Conservation (phyloP, 2,888 invertebrate species). For the Ophonus ardosiacus region DNA sequence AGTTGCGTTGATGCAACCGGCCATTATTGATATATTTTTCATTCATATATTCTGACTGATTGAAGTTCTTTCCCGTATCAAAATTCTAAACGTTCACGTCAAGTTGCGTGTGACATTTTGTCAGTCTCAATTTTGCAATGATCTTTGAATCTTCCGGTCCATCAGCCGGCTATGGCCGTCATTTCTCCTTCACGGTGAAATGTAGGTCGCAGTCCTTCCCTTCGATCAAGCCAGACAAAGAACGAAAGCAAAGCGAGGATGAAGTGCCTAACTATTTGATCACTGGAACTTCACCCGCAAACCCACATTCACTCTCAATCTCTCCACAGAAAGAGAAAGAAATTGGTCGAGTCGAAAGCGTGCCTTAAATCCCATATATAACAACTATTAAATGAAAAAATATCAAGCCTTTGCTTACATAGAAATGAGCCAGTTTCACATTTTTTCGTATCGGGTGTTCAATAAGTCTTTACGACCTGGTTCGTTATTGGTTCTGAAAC, state of each 20-base stretch:
- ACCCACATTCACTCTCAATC: background rate
- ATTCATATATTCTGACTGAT: background rate
- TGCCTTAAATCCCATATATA: too few relatives aligned
- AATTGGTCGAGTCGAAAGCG: background rate
- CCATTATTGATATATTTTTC: too few relatives aligned
- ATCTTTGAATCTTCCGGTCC: background rate
- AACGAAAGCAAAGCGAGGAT: conserved; percentile 4
- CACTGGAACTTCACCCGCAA: background rate
- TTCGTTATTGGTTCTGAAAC: too few relatives aligned
- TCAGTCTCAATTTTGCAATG: background rate
- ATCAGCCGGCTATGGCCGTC: background rate
- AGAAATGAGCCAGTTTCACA: too few relatives aligned
- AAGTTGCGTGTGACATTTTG: background rate
- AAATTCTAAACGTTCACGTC: background rate
- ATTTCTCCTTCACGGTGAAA: background rate
- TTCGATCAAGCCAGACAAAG: conserved; percentile 21
- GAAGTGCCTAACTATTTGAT: conserved; percentile 23
- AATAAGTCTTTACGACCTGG: too few relatives aligned
- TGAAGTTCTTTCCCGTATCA: background rate
- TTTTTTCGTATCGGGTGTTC: too few relatives aligned
- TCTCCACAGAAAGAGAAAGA: background rate
- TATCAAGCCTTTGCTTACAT: too few relatives aligned
- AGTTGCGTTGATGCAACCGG: too few relatives aligned
- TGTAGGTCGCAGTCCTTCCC: conserved; percentile 7
- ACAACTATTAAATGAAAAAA: too few relatives aligned